Evolutionary conservation across 2,113 vertebrate genomes (phyloP).

Genomic region (Elachura formosa): DNA sequence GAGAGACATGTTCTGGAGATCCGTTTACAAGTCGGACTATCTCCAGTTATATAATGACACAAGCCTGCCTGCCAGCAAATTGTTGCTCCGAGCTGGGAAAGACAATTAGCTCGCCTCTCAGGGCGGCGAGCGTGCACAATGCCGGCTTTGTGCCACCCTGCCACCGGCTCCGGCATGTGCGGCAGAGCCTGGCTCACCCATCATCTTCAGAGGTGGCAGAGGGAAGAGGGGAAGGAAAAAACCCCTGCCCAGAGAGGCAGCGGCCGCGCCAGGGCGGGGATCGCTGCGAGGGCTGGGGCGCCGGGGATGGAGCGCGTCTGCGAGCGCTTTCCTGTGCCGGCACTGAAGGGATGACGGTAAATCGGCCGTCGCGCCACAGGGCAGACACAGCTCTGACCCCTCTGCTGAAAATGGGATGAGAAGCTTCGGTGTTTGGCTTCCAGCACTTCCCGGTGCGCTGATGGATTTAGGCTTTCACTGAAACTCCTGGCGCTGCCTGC

Average conservation of each 20-base stretch:
- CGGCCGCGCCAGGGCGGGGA: not conserved
- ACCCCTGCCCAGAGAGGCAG: accelerated
- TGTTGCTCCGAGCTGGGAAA: conserved; percentile 28
- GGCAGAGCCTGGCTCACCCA: not conserved
- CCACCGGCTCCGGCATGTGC: conserved; percentile 16
- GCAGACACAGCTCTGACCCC: conserved; percentile 9
- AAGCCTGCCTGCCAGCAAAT: conserved; percentile 58
- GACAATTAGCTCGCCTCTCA: conserved; percentile 58
- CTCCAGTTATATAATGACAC: conserved; percentile 66
- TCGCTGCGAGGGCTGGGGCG: not conserved
- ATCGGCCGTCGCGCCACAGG: not conserved
- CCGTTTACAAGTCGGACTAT: conserved; percentile 50
- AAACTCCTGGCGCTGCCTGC: not conserved
- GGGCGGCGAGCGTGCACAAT: conserved; percentile 35
- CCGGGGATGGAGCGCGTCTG: not conserved
- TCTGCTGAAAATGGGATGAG: not conserved
- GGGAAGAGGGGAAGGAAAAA: not conserved
- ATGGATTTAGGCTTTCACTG: conserved; percentile 29
- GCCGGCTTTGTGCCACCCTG: conserved; percentile 65
- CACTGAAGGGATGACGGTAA: not conserved
- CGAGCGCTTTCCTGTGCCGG: not conserved
- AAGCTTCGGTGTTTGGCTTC: conserved; percentile 19
- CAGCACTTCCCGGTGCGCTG: conserved; percentile 12
- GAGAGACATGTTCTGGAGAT: conserved; percentile 30
- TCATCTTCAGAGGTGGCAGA: not conserved